Evolutionary conservation across 2,113 vertebrate genomes (phyloP).

Genomic region (Sorex araneus): DNA sequence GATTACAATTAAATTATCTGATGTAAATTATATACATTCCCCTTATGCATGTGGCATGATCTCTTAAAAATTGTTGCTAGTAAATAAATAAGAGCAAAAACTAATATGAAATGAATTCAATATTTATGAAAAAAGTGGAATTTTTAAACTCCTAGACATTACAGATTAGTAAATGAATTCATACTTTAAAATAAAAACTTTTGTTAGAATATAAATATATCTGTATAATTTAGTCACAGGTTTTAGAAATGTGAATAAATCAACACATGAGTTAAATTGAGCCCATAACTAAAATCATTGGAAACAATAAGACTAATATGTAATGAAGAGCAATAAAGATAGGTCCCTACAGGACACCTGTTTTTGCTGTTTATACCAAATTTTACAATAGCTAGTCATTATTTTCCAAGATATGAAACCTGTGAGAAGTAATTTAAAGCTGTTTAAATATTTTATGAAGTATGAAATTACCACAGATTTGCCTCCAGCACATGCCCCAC

Average conservation of each 20-base stretch:
- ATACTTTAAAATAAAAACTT: constrained; percentile 38
- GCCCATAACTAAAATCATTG: not conserved
- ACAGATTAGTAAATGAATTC: constrained; percentile 3
- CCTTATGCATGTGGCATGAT: not conserved
- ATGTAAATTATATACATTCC: not conserved
- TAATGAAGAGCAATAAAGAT: constrained; percentile 6
- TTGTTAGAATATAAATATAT: not conserved
- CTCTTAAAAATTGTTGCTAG: not conserved
- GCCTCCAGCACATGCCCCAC: constrained; percentile 36
- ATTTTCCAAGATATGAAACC: constrained; percentile 53
- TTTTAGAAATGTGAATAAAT: constrained; percentile 59
- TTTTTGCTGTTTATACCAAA: constrained; percentile 22
- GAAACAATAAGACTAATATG: constrained; percentile 51
- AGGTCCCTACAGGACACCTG: not conserved
- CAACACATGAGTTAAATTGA: constrained; percentile 42
- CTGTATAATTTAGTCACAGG: constrained; percentile 36
- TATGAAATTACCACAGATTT: constrained; percentile 58
- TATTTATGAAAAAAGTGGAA: constrained; percentile 12
- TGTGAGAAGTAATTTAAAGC: constrained; percentile 68
- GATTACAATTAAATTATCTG: not conserved
- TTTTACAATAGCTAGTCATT: constrained; percentile 55
- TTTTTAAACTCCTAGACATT: constrained; percentile 1
- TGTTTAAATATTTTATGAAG: constrained; percentile 76
- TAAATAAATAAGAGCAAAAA: constrained; percentile 7
- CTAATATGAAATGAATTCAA: constrained; percentile 55